Evolutionary conservation across 2,888 invertebrate genomes (phyloP).

Genomic region (Ellobium chinense): DNA sequence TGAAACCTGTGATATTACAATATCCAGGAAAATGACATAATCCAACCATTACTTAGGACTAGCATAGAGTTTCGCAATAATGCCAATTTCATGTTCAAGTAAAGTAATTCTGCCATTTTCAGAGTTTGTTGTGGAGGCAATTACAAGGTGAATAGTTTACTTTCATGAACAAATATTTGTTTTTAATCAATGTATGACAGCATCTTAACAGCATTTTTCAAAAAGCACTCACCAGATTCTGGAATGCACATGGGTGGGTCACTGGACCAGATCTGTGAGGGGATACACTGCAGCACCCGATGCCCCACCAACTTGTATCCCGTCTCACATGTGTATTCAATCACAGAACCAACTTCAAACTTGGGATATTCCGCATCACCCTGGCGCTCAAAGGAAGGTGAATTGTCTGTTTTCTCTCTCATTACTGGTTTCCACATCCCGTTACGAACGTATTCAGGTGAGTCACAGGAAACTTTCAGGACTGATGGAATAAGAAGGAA

Average conservation of each 20-base stretch:
- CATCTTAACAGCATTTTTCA: no score
- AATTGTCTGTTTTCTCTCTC: conserved; percentile 35
- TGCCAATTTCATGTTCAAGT: no score
- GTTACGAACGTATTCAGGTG: conserved; percentile 57
- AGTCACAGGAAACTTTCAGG: conserved; percentile 55
- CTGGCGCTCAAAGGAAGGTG: background rate
- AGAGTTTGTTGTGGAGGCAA: no score
- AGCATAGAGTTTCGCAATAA: no score
- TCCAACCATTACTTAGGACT: no score
- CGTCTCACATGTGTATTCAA: conserved; percentile 88
- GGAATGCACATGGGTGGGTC: conserved; percentile 51
- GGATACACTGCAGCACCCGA: conserved; percentile 86
- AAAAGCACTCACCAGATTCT: conserved; percentile 44
- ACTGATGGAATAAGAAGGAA: conserved; percentile 52
- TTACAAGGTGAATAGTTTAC: no score
- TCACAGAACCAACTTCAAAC: conserved; percentile 75
- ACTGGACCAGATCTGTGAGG: conserved; percentile 51
- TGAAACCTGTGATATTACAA: no score
- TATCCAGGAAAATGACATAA: no score
- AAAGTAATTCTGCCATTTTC: no score
- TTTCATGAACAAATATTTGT: no score
- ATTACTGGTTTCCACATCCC: conserved; percentile 56
- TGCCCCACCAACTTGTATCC: conserved; percentile 90
- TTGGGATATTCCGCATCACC: conserved; percentile 26
- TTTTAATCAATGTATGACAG: no score